phyloP scores from a whole-genome alignment of 2,888 invertebrate species.

The Eudemis profundana region DNA sequence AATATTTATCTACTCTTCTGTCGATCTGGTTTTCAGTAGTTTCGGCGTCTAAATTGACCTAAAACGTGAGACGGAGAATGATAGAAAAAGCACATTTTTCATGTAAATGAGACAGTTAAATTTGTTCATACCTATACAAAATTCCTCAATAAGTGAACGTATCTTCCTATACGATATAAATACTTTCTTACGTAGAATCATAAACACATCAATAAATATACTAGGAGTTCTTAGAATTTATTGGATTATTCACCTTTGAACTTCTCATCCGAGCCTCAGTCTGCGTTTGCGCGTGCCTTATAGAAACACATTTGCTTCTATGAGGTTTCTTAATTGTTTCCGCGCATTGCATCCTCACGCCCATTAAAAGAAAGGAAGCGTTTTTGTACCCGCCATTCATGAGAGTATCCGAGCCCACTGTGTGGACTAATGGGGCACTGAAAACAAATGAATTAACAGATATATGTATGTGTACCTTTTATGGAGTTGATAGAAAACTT shows the following conservation, averaged over 20 bases:
- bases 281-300: constrained; percentile 20
- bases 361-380: constrained; percentile 42
- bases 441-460: constrained; percentile 8
- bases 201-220: background rate
- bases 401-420: constrained; percentile 7
- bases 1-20: background rate
- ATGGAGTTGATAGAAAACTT: too few relatives aligned
- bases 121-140: too few relatives aligned
- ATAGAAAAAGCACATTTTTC: too few relatives aligned
- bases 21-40: background rate
- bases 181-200: too few relatives aligned
- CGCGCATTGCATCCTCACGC: constrained; percentile 34
- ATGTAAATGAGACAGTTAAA: too few relatives aligned
- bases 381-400: constrained; percentile 34
- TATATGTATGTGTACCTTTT: too few relatives aligned
- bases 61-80: background rate
- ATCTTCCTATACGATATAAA: too few relatives aligned
- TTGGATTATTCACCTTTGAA: constrained; percentile 15
- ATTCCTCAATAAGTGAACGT: too few relatives aligned
- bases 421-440: constrained; percentile 28
- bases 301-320: constrained; percentile 20
- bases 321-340: constrained; percentile 36
- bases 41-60: background rate
- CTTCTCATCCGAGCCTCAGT: background rate
- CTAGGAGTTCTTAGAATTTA: background rate